These are phyloP conservation scores for Chaenodraco wilsoni DNA, from an alignment of 2,797 vertebrate species.

Conservation along the genomic window DNA sequence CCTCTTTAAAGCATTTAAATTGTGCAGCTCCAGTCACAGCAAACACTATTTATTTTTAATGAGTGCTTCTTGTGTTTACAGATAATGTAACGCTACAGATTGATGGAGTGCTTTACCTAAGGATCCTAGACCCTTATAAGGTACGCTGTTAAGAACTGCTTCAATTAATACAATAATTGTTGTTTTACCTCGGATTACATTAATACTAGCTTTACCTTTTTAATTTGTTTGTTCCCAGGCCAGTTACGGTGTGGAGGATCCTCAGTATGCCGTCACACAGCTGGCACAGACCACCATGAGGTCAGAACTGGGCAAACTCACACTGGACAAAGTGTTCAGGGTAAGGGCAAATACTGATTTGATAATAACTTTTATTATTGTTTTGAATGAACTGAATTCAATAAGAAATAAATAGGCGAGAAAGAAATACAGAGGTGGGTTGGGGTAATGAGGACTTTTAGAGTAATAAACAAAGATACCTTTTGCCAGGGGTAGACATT, in stretches of 20 bases:
- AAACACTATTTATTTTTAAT: background rate
- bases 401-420: no score
- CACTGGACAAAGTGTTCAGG: slow-evolving; percentile 96
- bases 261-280: slow-evolving; percentile 97
- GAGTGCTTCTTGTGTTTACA: slow-evolving; percentile 55
- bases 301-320: slow-evolving; percentile 96
- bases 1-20: no score
- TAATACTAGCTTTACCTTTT: background rate
- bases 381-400: no score
- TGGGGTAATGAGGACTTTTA: no score
- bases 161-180: background rate
- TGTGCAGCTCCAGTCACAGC: no score
- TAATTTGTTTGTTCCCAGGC: slow-evolving; percentile 80
- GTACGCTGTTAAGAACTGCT: slow-evolving; percentile 67
- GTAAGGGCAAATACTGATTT: slow-evolving; percentile 73
- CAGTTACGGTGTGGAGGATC: slow-evolving; percentile 97
- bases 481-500: no score
- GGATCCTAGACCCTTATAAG: slow-evolving; percentile 96
- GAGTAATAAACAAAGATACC: no score
- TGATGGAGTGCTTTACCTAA: slow-evolving; percentile 95
- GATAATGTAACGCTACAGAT: slow-evolving; percentile 98
- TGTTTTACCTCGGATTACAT: background rate
- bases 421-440: no score
- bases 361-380: no score
- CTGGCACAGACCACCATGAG: slow-evolving; percentile 98